Percentiles rank a stretch among this genome's conserved stretches.
phyloP scores from a whole-genome alignment of 1,140 invertebrate genomes.

The Theocolax elegans region DNA sequence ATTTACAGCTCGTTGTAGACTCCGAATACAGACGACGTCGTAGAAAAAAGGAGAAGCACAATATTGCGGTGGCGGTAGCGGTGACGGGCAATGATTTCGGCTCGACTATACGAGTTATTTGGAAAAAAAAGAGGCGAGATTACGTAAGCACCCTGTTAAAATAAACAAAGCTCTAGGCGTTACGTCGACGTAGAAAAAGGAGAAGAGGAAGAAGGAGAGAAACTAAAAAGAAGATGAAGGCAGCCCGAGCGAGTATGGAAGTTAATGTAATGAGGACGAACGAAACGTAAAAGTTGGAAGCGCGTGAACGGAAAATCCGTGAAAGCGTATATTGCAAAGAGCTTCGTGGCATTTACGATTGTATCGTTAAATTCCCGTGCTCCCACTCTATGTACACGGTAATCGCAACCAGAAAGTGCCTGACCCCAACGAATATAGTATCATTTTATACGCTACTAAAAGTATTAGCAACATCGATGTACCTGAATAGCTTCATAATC shows the following conservation, averaged over 20 bases:
- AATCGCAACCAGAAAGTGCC: too few relatives aligned
- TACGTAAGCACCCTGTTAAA: constrained; percentile 44
- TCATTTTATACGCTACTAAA: too few relatives aligned
- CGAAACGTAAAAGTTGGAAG: constrained; percentile 22
- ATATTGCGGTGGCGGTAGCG: too few relatives aligned
- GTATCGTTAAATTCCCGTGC: constrained; percentile 51
- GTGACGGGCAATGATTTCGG: constrained; percentile 27
- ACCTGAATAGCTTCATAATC: too few relatives aligned
- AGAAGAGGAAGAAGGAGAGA: too few relatives aligned
- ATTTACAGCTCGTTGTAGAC: constrained; percentile 24
- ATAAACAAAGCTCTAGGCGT: constrained; percentile 39
- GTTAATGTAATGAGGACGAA: background rate
- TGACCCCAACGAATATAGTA: too few relatives aligned
- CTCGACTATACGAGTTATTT: constrained; percentile 40
- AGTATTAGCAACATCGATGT: too few relatives aligned
- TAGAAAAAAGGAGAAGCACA: background rate
- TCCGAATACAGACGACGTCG: constrained; percentile 1
- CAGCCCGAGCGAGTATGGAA: too few relatives aligned
- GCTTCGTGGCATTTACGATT: constrained; percentile 55
- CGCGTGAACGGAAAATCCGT: constrained; percentile 27
- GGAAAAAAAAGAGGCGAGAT: constrained; percentile 51
- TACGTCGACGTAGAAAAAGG: background rate
- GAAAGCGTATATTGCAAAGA: constrained; percentile 50
- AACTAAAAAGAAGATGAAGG: too few relatives aligned
- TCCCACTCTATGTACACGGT: constrained; percentile 43